Evolutionary conservation across 1,140 invertebrate species (phyloP), one percentile per base, ranked within the genome.

Genomic region (Oncopodura yosiiana): DNA sequence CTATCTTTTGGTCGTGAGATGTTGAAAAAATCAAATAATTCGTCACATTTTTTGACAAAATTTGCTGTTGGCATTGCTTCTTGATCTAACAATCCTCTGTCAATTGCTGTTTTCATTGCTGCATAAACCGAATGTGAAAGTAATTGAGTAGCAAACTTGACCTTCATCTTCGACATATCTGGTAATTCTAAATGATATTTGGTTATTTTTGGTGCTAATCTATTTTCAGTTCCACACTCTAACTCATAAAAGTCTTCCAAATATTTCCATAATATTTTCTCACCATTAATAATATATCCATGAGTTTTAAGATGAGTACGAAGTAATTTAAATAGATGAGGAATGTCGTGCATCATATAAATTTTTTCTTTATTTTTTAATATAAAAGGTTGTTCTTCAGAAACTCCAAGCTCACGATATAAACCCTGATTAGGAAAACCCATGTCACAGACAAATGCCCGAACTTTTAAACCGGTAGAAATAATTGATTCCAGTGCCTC

Each of bases 11-110:
- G 6, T 4, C 8, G 18, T 3, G 26, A 23, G 12, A 49, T 49
- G 30, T 53, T 60, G 19, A 57, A 59, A 24, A 44, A 19, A 56
- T 50, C 48, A 24, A 57, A 60, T 3, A 60, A 30, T 21, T 56
- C 43, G 24, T 56, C 53, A 19, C 51, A 21, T 42, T 41, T 32
- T 23, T 56, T 29, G n/a, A 60, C 14, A 26, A 60, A 60, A 11
- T 48, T 16, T 2, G 58, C 45, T 14, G 58, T 60, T 14, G 30
- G n/a, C 23, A 57, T 23, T 19, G 39, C 54, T 5, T 57, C 46
- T 16, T 29, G 4, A n/a, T 34, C 16, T 34, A 60, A 23, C 23
- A 44, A 18, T 16, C 36, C 44, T n/a, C 27, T 29, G 14, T 21
- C 24, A 18, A 30, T 3, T 19, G 51, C 24, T 14, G 45, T 41